phyloP scores from a whole-genome alignment of 2,113 vertebrate species.

The Charadrius vociferus region DNA sequence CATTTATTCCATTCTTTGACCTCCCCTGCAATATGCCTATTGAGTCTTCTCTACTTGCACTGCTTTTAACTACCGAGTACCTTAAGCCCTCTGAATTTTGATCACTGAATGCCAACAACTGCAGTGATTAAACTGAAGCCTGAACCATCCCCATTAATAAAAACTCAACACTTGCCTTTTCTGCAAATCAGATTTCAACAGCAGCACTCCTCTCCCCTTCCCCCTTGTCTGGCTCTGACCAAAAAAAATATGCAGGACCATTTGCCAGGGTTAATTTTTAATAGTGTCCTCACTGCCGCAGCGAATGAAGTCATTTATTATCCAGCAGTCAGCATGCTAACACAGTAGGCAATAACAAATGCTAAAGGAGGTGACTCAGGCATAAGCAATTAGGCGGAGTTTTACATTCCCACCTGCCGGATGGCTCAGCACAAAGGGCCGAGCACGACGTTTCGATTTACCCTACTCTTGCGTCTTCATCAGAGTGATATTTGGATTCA shows the following conservation, averaged over 20 bases:
- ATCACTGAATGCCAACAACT: neutral
- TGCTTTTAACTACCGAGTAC: neutral
- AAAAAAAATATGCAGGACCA: neutral
- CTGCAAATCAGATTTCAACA: slow-evolving; percentile 3
- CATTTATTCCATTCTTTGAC: neutral
- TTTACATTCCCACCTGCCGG: neutral
- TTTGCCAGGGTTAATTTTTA: slow-evolving; percentile 57
- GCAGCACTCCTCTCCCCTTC: neutral
- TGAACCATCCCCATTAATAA: neutral
- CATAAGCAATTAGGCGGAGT: neutral
- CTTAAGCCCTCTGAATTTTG: neutral
- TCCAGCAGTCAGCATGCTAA: slow-evolving; percentile 32
- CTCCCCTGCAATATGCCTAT: neutral
- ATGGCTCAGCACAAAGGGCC: neutral
- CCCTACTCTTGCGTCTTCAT: neutral
- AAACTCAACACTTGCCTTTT: neutral
- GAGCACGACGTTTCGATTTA: fast-evolving
- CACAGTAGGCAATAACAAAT: neutral
- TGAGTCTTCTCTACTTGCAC: neutral
- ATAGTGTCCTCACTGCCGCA: slow-evolving; percentile 6
- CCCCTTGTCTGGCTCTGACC: neutral
- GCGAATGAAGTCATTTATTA: slow-evolving; percentile 38
- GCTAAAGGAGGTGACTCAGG: slow-evolving; percentile 41
- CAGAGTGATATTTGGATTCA: neutral
- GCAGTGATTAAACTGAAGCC: neutral